Conservation (phyloP, 2,888 invertebrate genomes). For the Eupithecia subumbrata region DNA sequence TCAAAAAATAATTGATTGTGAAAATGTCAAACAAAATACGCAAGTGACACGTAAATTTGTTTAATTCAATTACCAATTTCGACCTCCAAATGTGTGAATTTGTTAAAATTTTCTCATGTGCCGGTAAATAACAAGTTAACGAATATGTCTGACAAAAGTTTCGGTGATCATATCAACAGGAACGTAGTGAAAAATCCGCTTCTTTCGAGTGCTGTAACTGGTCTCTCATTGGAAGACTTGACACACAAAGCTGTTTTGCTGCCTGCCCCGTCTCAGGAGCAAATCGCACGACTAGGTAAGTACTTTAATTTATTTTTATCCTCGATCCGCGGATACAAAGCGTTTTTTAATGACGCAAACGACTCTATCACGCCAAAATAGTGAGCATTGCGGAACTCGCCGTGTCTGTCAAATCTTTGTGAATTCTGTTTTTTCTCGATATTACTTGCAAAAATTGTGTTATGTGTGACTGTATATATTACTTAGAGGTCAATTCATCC, state of each 20-base stretch:
- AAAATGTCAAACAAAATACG: slow-evolving; percentile 69
- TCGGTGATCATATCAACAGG: slow-evolving; percentile 73
- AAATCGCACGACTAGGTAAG: slow-evolving; percentile 74
- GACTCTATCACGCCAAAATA: slow-evolving; percentile 53
- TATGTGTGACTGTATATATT: slow-evolving; percentile 31
- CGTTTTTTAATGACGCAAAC: slow-evolving; percentile 58
- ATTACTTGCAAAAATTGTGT: slow-evolving; percentile 33
- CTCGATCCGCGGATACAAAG: slow-evolving; percentile 53
- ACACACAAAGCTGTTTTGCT: slow-evolving; percentile 88
- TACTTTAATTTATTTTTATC: slow-evolving; percentile 71
- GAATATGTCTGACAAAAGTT: slow-evolving; percentile 79
- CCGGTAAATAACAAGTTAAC: slow-evolving; percentile 59
- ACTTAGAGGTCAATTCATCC: slow-evolving; percentile 16
- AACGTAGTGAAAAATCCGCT: slow-evolving; percentile 86
- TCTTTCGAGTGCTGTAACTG: slow-evolving; percentile 88
- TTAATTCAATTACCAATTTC: slow-evolving; percentile 79
- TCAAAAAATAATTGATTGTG: slow-evolving; percentile 27
- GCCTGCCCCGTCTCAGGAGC: slow-evolving; percentile 81
- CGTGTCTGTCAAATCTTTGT: slow-evolving; percentile 55
- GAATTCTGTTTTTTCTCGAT: slow-evolving; percentile 42
- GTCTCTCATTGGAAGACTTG: slow-evolving; percentile 89
- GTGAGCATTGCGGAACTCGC: slow-evolving; percentile 48
- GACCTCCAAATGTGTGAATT: slow-evolving; percentile 82
- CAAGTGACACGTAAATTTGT: slow-evolving; percentile 82
- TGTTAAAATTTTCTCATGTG: slow-evolving; percentile 67